These are phyloP conservation scores for Melipona beecheii DNA, from an alignment of 2,888 invertebrate species.

Conservation along the genomic window DNA sequence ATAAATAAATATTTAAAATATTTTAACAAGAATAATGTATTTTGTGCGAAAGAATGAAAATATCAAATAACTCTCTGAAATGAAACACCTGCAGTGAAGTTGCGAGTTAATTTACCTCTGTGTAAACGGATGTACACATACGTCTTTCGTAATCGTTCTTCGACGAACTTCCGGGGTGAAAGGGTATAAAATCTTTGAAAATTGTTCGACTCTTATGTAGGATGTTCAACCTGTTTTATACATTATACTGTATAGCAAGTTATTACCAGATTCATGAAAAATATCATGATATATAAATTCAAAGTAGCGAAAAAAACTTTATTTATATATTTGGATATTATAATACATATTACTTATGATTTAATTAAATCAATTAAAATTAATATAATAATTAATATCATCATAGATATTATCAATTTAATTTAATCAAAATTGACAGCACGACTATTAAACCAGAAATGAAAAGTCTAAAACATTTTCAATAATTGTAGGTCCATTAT, in stretches of 20 bases:
- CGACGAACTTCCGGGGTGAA: slow-evolving; percentile 49
- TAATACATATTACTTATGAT: no score
- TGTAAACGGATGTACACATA: slow-evolving; percentile 28
- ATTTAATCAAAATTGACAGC: not conserved
- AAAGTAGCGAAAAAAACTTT: no score
- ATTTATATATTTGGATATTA: no score
- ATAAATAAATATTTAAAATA: no score
- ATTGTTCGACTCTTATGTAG: slow-evolving; percentile 30
- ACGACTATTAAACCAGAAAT: not conserved
- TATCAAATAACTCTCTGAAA: slow-evolving; percentile 6
- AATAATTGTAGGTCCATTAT: not conserved
- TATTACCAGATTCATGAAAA: not conserved
- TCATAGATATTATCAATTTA: not conserved
- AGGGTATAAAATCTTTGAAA: slow-evolving; percentile 36
- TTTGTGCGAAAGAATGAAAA: not conserved
- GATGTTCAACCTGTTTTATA: not conserved
- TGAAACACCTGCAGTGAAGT: slow-evolving; percentile 62
- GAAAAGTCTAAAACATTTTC: not conserved
- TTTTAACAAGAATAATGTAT: not conserved
- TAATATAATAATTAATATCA: not conserved
- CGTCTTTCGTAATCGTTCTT: slow-evolving; percentile 54
- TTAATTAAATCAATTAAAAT: not conserved
- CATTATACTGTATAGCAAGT: not conserved
- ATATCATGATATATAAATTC: no score
- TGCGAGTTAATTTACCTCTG: slow-evolving; percentile 59